Percentiles rank a stretch among this genome's conserved stretches.
phyloP scores from a whole-genome alignment of 2,113 vertebrate genomes.

The Leiothrix lutea region DNA sequence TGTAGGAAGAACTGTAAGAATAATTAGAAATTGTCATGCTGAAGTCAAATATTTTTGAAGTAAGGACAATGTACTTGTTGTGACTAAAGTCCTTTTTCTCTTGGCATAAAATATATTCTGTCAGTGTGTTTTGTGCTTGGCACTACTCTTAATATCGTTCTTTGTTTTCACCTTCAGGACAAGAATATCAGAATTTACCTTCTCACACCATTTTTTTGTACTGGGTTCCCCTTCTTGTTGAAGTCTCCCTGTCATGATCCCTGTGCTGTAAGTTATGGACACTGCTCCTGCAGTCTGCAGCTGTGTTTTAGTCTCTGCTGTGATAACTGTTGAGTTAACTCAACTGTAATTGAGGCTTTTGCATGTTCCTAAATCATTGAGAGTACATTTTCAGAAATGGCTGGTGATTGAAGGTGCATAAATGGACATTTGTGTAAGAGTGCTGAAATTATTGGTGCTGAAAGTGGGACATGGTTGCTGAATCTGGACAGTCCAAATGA shows the following conservation, averaged over 20 bases:
- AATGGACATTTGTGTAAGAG: neutral
- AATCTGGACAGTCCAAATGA: neutral
- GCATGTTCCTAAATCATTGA: neutral
- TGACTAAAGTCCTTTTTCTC: neutral
- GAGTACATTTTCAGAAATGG: neutral
- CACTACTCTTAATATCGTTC: neutral
- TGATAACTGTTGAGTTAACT: neutral
- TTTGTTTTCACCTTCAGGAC: neutral
- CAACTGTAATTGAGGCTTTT: neutral
- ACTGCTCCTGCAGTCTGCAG: neutral
- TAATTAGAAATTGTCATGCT: neutral
- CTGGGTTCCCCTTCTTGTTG: neutral
- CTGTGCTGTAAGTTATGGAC: neutral
- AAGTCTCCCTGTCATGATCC: neutral
- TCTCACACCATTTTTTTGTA: neutral
- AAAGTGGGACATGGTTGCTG: neutral
- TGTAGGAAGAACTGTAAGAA: slow-evolving; percentile 25
- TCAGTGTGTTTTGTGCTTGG: neutral
- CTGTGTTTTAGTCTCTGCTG: neutral
- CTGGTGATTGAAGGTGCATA: neutral
- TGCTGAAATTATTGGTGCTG: neutral
- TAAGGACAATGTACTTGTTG: neutral
- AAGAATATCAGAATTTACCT: neutral
- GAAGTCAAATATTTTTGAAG: neutral
- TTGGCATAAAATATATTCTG: neutral